Percentiles rank a stretch among this genome's conserved stretches.
Evolutionary conservation across 2,113 vertebrate species (phyloP).

Genomic region (Chlorodrepanis virens): DNA sequence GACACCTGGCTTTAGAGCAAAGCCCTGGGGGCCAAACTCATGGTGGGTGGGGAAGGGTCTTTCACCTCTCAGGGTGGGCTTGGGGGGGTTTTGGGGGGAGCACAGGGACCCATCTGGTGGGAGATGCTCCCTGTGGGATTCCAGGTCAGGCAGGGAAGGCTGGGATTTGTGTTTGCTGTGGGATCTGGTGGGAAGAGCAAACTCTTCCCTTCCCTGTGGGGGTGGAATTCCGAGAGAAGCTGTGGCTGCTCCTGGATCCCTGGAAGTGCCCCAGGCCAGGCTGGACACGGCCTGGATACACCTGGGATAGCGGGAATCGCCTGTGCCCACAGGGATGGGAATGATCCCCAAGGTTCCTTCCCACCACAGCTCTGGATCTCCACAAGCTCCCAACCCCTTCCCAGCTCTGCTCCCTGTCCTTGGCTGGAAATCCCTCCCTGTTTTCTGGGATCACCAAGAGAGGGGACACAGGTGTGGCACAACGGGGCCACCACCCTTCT

Average conservation of each 20-base stretch:
- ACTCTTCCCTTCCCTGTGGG: background rate
- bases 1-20: background rate
- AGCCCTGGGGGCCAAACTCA: rapidly evolving
- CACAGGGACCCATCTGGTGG: rapidly evolving
- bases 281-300: rapidly evolving
- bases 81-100: background rate
- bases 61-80: too few species aligned
- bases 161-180: background rate
- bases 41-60: background rate
- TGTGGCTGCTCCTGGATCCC: background rate
- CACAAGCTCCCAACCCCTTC: rapidly evolving
- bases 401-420: rapidly evolving
- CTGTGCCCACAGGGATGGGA: too few species aligned
- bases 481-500: rapidly evolving
- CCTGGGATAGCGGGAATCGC: rapidly evolving
- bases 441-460: rapidly evolving
- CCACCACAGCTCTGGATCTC: background rate
- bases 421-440: background rate
- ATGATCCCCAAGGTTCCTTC: background rate
- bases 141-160: rapidly evolving
- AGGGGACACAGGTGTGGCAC: rapidly evolving
- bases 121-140: background rate
- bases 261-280: background rate
- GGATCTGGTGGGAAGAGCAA: background rate
- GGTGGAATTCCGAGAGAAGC: background rate